These are phyloP conservation scores for Platichthys flesus DNA, from an alignment of 2,113 vertebrate genomes.

Conservation along the genomic window DNA sequence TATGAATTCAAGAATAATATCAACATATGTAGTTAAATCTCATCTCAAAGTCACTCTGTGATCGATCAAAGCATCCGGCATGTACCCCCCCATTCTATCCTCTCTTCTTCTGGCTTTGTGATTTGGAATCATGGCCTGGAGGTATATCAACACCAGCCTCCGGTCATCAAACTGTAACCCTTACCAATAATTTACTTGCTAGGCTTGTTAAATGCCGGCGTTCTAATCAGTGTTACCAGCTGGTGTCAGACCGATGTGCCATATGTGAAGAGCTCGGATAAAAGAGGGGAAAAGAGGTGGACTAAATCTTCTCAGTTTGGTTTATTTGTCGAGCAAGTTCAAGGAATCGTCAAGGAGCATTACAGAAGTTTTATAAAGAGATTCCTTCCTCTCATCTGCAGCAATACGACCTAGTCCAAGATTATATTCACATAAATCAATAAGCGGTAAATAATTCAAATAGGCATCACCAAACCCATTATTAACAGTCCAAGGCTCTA, in stretches of 20 bases:
- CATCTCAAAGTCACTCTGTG: background rate
- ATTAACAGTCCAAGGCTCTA: no score
- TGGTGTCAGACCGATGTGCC: conserved; percentile 30
- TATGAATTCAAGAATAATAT: background rate
- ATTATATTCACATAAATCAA: no score
- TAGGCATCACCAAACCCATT: no score
- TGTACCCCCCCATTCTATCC: conserved; percentile 14
- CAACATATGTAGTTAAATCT: background rate
- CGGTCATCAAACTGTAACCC: conserved; percentile 64
- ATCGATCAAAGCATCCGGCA: conserved; percentile 3
- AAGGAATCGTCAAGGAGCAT: no score
- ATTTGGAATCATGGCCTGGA: conserved; percentile 35
- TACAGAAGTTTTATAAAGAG: no score
- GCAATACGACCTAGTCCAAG: no score
- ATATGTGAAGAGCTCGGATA: conserved; percentile 18
- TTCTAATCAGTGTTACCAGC: conserved; percentile 64
- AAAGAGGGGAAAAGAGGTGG: conserved; percentile 9
- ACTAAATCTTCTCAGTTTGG: background rate
- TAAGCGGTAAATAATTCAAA: no score
- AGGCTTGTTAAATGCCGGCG: conserved; percentile 44
- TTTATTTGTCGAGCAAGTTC: background rate
- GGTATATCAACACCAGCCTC: conserved; percentile 54
- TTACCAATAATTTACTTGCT: conserved; percentile 52
- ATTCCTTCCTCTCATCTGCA: no score
- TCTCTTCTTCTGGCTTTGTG: conserved; percentile 21